Evolutionary conservation across 35 echinoderm and acorn worm genomes (phyloP).

Genomic region (Anneissia japonica): DNA sequence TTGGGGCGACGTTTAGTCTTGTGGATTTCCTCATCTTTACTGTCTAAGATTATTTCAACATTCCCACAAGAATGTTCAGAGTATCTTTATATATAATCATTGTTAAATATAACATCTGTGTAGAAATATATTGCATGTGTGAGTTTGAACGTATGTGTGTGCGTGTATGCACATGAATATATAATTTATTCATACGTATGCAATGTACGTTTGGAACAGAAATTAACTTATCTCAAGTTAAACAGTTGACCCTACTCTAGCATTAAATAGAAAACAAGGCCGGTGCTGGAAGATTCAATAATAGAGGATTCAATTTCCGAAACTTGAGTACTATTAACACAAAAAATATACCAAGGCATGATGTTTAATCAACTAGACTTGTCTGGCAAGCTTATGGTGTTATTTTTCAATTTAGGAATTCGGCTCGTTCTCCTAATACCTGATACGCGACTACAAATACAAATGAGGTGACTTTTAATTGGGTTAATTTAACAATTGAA

Average conservation of each 20-base stretch:
- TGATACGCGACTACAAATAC: neutral
- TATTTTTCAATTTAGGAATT: neutral
- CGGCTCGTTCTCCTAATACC: neutral
- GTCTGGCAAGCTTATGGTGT: neutral
- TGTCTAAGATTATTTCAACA: too few relatives aligned
- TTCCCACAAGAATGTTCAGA: too few relatives aligned
- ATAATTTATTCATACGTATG: constrained; percentile 3
- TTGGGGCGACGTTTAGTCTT: too few relatives aligned
- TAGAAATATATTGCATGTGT: neutral
- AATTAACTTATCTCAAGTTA: neutral
- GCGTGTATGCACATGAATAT: neutral
- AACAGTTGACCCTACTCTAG: neutral
- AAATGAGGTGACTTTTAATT: neutral
- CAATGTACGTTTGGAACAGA: neutral
- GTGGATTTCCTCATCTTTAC: too few relatives aligned
- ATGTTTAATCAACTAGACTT: neutral
- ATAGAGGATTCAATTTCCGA: neutral
- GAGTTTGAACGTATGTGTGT: neutral
- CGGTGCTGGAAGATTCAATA: neutral
- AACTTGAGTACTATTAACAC: neutral
- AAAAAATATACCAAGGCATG: neutral
- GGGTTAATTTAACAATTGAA: neutral
- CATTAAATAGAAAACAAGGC: neutral
- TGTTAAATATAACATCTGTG: too few relatives aligned
- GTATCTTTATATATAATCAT: too few relatives aligned